Conservation (phyloP, 2,113 vertebrate species). For the Psophia crepitans region DNA sequence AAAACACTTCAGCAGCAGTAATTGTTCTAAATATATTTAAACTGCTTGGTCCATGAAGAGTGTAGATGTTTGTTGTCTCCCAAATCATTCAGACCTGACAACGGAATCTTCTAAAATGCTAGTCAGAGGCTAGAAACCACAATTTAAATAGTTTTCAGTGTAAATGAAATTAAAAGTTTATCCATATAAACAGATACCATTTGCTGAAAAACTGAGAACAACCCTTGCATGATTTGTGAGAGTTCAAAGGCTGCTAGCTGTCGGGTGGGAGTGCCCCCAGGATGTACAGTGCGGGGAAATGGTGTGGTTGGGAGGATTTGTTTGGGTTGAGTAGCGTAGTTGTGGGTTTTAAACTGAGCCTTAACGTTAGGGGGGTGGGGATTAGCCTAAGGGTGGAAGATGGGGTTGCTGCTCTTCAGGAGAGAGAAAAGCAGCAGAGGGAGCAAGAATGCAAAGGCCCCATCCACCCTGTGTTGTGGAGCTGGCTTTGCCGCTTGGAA, state of each 20-base stretch:
- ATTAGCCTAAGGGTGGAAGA: not conserved
- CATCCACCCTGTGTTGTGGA: not conserved
- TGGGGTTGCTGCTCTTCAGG: not conserved
- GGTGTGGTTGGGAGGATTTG: fast-evolving
- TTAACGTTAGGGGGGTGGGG: not conserved
- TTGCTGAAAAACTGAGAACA: not conserved
- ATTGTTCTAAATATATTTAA: not conserved
- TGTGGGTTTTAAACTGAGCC: not conserved
- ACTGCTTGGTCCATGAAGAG: not conserved
- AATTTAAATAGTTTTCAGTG: not conserved
- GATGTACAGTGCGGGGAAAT: too few relatives aligned
- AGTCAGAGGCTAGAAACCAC: not conserved
- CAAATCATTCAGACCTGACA: not conserved
- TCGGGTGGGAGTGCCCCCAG: not conserved
- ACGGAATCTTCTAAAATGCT: not conserved
- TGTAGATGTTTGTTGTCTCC: not conserved
- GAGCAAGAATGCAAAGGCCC: not conserved
- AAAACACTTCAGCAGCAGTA: not conserved
- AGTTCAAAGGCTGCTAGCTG: not conserved
- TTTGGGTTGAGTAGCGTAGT: fast-evolving
- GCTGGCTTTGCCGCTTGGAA: not conserved
- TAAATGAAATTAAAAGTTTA: not conserved
- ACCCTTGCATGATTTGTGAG: not conserved
- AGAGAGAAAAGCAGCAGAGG: not conserved
- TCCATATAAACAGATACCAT: not conserved